Evolutionary conservation across 2,888 invertebrate genomes (phyloP).

Genomic region (Stenotaenia linearis): DNA sequence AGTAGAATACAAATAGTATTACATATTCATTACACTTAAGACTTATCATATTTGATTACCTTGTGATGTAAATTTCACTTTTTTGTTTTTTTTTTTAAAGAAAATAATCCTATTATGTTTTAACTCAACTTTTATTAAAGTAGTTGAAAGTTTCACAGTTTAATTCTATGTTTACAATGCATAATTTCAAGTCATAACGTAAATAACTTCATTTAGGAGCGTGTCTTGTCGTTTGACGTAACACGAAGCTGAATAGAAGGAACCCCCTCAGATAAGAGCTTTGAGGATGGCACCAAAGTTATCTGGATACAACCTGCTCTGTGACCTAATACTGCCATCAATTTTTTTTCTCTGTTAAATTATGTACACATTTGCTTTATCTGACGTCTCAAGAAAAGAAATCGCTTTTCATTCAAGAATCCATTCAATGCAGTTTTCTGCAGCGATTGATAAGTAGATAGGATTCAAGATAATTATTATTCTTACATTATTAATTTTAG

Average conservation of each 20-base stretch:
- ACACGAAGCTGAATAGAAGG: neutral
- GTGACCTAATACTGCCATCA: neutral
- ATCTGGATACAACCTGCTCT: neutral
- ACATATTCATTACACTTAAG: no score
- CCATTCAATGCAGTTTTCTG: no score
- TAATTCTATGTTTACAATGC: neutral
- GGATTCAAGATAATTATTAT: no score
- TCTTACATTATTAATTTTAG: no score
- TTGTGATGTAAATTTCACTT: no score
- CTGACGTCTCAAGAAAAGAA: neutral
- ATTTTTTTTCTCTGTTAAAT: neutral
- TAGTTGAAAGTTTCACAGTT: neutral
- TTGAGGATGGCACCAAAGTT: neutral
- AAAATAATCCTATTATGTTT: neutral
- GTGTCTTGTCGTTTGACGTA: neutral
- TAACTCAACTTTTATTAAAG: neutral
- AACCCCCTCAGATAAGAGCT: neutral
- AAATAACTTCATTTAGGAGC: neutral
- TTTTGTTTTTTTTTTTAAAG: neutral
- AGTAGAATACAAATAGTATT: no score
- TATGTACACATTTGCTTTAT: neutral
- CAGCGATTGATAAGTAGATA: no score
- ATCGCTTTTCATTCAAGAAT: neutral
- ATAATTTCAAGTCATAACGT: neutral
- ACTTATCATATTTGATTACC: no score